phyloP scores from a whole-genome alignment of 2,113 vertebrate genomes.

The Varanus komodoensis region DNA sequence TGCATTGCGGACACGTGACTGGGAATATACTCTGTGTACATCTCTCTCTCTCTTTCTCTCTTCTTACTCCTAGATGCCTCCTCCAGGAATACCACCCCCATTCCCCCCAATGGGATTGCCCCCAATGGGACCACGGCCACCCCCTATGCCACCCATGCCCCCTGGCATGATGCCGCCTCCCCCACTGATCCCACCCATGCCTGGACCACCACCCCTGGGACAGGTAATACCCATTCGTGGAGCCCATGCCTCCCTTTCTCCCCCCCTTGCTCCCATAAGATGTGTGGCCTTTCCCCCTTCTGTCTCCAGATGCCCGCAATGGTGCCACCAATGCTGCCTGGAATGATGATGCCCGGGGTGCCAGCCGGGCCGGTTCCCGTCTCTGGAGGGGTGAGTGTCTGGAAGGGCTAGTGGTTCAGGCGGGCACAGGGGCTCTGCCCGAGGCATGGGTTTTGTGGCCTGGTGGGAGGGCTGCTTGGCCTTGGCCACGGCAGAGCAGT shows the following conservation, averaged over 20 bases:
- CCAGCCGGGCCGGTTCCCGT: constrained; percentile 42
- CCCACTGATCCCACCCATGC: constrained; percentile 78
- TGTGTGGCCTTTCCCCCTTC: not conserved
- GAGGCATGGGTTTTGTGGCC: not conserved
- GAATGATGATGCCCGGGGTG: constrained; percentile 33
- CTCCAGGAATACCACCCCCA: constrained; percentile 78
- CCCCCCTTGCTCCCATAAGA: not conserved
- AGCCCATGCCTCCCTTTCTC: not conserved
- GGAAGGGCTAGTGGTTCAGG: not conserved
- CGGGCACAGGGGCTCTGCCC: too few relatives aligned
- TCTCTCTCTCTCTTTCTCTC: constrained; percentile 56
- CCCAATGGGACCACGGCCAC: constrained; percentile 76
- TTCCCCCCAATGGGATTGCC: constrained; percentile 79
- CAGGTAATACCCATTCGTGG: constrained; percentile 67
- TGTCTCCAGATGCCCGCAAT: constrained; percentile 24
- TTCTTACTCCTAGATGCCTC: constrained; percentile 74
- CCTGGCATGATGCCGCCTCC: constrained; percentile 79
- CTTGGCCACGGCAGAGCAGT: not conserved
- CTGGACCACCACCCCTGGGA: constrained; percentile 75
- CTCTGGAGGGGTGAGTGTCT: constrained; percentile 46
- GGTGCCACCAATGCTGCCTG: constrained; percentile 41
- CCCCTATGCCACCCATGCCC: constrained; percentile 77
- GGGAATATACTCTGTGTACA: not conserved
- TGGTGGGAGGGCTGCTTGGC: not conserved
- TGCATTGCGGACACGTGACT: not conserved